Base-by-base conservation (phyloP, 2,113 vertebrate species). In the zebrafish (Danio rerio) region DNA sequence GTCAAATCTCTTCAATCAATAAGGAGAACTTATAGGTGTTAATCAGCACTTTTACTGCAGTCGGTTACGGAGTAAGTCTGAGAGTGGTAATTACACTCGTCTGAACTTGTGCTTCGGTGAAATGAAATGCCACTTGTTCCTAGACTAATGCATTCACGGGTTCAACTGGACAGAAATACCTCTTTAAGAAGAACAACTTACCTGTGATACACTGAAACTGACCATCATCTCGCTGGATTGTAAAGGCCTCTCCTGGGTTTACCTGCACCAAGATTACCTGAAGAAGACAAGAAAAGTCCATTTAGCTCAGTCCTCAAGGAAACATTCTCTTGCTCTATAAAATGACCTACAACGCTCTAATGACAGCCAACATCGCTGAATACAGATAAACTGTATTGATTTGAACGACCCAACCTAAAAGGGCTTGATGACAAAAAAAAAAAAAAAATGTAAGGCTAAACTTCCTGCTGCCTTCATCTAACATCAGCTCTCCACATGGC, bases 261-360 rank as follows among this genome's bases (percentile, higher is more conserved):
- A 99, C 98, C 93, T 99, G 98, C 92, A 99, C 98, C 95, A 99
- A 95, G 94, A 99, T 99, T 94, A 99, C 97, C 98, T 99, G 92
- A 40, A 13, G 76, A 53, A 20, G 40, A 20, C n/a, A 71, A 58
- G 20, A 77, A 12, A 59, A 12, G 21, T 5, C 7, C 11, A 13
- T 4, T 76, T 76, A 61, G 53, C 10, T 5, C n/a, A 21, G 47
- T 20, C 50, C 6, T 21, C n/a, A 11, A 7, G 7, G 21, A 49
- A 21, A 77, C 20, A 20, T 20, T 21, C 11, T 6, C 50, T 16
- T 16, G 47, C 18, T 45, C 43, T 9, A 6, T 47, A 68, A 68
- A 68, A 68, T 18, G n/a, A 5, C 42, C 42, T 43, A n/a, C n/a
- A 5, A 5, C 11, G 9, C 16, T 68, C 47, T 9, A n/a, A 68